A percentile compares a stretch with the other conserved stretches of the same genome.
Conservation (phyloP, 2,888 invertebrate genomes). For the Noctua janthe region DNA sequence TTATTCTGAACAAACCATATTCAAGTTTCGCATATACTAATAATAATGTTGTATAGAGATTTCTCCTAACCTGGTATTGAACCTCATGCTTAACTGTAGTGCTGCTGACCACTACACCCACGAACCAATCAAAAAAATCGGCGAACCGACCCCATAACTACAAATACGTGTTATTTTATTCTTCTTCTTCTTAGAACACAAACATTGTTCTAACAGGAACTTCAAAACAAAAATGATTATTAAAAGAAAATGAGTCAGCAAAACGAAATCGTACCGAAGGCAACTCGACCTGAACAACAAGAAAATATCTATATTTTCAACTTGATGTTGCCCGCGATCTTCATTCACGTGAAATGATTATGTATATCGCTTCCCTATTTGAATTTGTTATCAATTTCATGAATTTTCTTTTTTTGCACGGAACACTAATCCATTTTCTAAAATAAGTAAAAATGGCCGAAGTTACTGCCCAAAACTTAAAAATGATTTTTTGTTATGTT, state of each 20-base stretch:
- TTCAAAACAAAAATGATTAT: background rate
- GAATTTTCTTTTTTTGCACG: no score
- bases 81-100: background rate
- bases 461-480: background rate
- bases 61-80: background rate
- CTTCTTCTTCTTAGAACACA: background rate
- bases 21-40: no score
- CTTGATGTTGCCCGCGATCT: background rate
- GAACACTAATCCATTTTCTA: background rate
- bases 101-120: background rate
- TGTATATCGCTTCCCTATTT: background rate
- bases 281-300: background rate
- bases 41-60: background rate
- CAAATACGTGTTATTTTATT: background rate
- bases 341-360: background rate
- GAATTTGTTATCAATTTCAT: background rate
- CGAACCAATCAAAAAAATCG: no score
- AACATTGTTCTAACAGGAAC: no score
- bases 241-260: background rate
- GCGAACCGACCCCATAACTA: background rate
- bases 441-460: background rate
- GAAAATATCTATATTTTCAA: constrained; percentile 5
- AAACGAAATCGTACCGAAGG: background rate
- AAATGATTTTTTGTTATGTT: no score
- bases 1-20: no score